phyloP scores from a whole-genome alignment of 1,140 invertebrate species.

The Scylla paramamosain region DNA sequence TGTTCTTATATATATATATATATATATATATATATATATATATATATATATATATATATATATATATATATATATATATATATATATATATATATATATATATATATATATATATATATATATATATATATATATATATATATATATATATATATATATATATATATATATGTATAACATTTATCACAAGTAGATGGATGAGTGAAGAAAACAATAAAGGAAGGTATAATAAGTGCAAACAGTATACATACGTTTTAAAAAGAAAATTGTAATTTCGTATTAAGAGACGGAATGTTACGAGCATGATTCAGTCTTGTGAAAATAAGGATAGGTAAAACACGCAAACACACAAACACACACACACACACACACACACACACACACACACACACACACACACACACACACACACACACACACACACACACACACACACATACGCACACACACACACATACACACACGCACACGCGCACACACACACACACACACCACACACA shows the following conservation, averaged over 20 bases:
- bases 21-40: constrained; percentile 26
- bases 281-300: no score
- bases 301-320: no score
- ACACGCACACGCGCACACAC: neutral
- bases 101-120: constrained; percentile 26
- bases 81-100: constrained; percentile 17
- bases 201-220: no score
- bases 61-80: constrained; percentile 26
- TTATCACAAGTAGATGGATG: neutral
- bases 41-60: constrained; percentile 26
- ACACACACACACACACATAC: no score
- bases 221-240: no score
- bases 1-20: neutral
- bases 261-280: no score
- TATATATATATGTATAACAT: neutral
- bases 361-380: neutral
- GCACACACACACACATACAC: constrained; percentile 43
- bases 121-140: constrained; percentile 26
- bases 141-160: constrained; percentile 26
- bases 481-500: no score
- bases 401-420: neutral
- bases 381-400: neutral
- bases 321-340: no score
- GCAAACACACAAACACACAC: no score
- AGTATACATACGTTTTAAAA: no score